phyloP scores from a whole-genome alignment of 1,140 invertebrate genomes.

The Popillia japonica region DNA sequence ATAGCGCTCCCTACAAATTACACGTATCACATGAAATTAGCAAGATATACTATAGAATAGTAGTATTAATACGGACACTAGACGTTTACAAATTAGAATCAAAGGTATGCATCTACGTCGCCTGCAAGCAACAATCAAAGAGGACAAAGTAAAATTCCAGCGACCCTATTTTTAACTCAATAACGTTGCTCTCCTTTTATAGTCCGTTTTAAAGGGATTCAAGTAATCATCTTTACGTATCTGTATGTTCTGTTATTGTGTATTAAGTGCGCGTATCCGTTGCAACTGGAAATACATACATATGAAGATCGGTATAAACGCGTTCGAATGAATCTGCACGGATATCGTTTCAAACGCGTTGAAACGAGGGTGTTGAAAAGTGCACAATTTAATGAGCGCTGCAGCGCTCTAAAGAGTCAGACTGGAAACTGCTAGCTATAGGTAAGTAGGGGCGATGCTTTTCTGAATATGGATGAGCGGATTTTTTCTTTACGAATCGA shows the following conservation, averaged over 20 bases:
- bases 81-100: no score
- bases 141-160: no score
- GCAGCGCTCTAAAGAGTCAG: background rate
- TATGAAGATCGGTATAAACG: background rate
- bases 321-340: background rate
- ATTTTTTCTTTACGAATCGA: conserved; percentile 1
- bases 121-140: no score
- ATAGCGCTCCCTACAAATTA: background rate
- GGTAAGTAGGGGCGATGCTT: background rate
- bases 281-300: background rate
- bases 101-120: no score
- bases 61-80: no score
- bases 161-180: background rate
- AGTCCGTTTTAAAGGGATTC: background rate
- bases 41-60: background rate
- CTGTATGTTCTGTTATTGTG: background rate
- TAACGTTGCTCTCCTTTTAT: background rate
- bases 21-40: background rate
- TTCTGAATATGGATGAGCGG: background rate
- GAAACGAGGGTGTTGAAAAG: conserved; percentile 29
- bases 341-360: conserved; percentile 2
- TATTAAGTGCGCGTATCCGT: background rate
- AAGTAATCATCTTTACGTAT: background rate
- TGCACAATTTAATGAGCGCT: conserved; percentile 21
- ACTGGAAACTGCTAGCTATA: background rate